Percentiles rank a stretch among this genome's conserved stretches.
phyloP scores from a whole-genome alignment of 2,113 vertebrate genomes.

The Equus przewalskii region DNA sequence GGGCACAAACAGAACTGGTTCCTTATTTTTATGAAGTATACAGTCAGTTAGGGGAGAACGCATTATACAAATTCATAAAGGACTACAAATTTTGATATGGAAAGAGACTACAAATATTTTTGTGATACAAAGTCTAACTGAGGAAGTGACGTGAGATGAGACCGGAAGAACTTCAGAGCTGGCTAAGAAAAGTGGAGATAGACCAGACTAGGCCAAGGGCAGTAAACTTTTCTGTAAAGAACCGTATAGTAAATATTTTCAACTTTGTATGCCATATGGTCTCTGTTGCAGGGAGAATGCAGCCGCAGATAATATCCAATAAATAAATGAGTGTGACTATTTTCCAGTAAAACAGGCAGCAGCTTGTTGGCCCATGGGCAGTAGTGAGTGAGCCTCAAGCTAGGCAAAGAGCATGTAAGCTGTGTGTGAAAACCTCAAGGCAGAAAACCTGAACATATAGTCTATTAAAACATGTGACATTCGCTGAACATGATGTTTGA shows the following conservation, averaged over 20 bases:
- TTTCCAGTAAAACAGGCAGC: background rate
- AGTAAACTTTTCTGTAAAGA: background rate
- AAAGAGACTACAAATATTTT: background rate
- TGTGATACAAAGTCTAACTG: background rate
- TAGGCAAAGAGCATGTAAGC: background rate
- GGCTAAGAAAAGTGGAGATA: background rate
- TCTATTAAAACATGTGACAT: background rate
- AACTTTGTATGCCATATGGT: too few relatives aligned
- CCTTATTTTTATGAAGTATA: background rate
- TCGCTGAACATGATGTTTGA: background rate
- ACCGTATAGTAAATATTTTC: background rate
- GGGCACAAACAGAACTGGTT: background rate
- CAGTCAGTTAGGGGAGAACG: background rate
- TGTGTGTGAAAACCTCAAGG: background rate
- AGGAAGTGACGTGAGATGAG: background rate
- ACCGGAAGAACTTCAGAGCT: background rate
- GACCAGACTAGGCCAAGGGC: background rate
- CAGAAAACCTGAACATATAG: background rate
- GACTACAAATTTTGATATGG: background rate
- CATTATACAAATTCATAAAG: background rate
- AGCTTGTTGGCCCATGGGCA: background rate
- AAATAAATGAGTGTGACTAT: background rate
- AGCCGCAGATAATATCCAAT: background rate
- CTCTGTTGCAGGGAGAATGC: background rate
- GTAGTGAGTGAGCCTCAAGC: background rate